A percentile compares a stretch with the other conserved stretches of the same genome.
phyloP scores from a whole-genome alignment of 2,888 invertebrate species.

The Pycnomerus fuliginosus region DNA sequence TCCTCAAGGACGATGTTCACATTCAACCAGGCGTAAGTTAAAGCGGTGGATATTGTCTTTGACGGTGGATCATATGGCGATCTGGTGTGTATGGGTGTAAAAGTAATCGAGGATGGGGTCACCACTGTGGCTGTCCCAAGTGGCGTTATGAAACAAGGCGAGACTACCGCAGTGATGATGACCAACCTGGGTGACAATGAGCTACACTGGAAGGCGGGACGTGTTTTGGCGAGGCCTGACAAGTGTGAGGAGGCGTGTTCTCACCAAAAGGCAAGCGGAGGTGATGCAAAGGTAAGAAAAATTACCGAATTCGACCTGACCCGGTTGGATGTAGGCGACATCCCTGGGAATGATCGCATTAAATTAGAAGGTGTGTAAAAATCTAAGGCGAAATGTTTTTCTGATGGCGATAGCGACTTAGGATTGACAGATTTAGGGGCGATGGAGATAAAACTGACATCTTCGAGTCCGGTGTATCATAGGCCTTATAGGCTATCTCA shows the following conservation, averaged over 20 bases:
- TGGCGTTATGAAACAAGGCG: background rate
- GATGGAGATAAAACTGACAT: too few relatives aligned
- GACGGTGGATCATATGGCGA: too few relatives aligned
- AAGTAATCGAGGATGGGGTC: background rate
- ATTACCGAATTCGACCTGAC: background rate
- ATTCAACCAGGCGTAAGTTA: too few relatives aligned
- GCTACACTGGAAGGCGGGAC: conserved; percentile 1
- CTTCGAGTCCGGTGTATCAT: conserved; percentile 17
- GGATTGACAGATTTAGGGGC: too few relatives aligned
- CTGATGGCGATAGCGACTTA: conserved; percentile 11
- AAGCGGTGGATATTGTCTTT: too few relatives aligned
- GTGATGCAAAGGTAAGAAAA: too few relatives aligned
- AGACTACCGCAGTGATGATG: background rate
- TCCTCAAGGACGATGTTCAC: too few relatives aligned
- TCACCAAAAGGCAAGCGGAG: background rate
- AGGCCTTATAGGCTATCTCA: conserved; percentile 16
- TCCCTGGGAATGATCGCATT: background rate
- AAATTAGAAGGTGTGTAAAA: background rate
- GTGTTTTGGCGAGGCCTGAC: background rate
- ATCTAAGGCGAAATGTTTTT: conserved; percentile 2
- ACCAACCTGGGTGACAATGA: background rate
- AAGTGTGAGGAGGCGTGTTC: background rate
- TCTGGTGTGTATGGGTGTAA: background rate
- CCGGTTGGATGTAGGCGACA: background rate
- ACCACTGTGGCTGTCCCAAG: background rate